These are phyloP conservation scores for Phengaris alcon DNA, from an alignment of 2,888 invertebrate genomes.

Conservation along the genomic window DNA sequence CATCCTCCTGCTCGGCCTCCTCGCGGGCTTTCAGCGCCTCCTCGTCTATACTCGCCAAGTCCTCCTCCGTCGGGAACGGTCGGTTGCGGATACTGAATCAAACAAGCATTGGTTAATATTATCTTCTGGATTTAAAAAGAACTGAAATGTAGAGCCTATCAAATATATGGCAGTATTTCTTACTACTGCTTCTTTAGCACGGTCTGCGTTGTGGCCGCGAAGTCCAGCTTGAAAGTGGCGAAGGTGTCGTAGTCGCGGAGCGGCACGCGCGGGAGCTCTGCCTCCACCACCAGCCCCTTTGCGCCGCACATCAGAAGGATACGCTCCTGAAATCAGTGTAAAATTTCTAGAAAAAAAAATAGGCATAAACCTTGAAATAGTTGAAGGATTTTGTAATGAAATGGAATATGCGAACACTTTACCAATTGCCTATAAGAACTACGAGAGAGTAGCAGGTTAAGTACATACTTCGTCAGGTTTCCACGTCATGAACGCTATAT, in stretches of 20 bases:
- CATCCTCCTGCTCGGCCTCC: slow-evolving; percentile 70
- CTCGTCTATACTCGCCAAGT: slow-evolving; percentile 71
- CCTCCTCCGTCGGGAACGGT: slow-evolving; percentile 70
- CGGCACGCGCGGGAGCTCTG: slow-evolving; percentile 53
- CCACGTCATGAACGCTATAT: slow-evolving; percentile 84
- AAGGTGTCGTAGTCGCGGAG: slow-evolving; percentile 56
- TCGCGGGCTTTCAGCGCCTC: slow-evolving; percentile 79
- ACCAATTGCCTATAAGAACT: no score
- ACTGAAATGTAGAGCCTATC: no score
- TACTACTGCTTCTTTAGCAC: slow-evolving; percentile 68
- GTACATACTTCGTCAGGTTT: slow-evolving; percentile 76
- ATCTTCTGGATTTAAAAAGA: no score
- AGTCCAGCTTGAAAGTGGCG: slow-evolving; percentile 65
- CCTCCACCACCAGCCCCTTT: slow-evolving; percentile 67
- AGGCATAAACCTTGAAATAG: no score
- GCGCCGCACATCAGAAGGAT: slow-evolving; percentile 65
- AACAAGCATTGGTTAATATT: background rate
- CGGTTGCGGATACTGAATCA: slow-evolving; percentile 61
- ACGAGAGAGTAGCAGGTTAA: no score
- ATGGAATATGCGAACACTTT: no score
- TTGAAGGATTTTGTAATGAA: no score
- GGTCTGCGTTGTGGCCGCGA: slow-evolving; percentile 59
- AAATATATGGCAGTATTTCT: slow-evolving; percentile 42
- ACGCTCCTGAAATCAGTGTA: slow-evolving; percentile 50
- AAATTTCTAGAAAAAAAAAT: no score